Conservation (phyloP, 2,888 invertebrate species). For the Thyatira batis region DNA sequence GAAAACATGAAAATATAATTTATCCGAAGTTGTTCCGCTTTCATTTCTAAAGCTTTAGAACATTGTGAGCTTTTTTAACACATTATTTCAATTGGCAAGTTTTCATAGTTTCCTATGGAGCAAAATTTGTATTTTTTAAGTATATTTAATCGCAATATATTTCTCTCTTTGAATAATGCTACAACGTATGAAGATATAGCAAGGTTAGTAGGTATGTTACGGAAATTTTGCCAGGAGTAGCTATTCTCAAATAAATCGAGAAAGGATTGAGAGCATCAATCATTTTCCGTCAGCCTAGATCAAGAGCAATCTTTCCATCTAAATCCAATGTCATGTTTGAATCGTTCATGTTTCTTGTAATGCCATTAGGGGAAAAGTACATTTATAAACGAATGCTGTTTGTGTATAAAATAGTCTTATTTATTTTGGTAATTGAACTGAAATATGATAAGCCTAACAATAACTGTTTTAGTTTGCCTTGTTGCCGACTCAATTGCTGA, state of each 20-base stretch:
- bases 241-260: constrained; percentile 32
- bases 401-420: too few species aligned
- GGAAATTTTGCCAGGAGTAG: constrained; percentile 25
- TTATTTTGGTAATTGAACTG: too few species aligned
- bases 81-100: not conserved
- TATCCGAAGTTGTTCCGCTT: not conserved
- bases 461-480: too few species aligned
- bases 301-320: constrained; percentile 52
- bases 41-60: not conserved
- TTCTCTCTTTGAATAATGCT: not conserved
- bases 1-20: not conserved
- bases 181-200: not conserved
- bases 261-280: constrained; percentile 50
- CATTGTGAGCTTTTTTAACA: not conserved
- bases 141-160: too few species aligned
- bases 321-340: constrained; percentile 45
- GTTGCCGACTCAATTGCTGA: too few species aligned
- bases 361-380: constrained; percentile 11
- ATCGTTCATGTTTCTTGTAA: constrained; percentile 32
- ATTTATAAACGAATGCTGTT: constrained; percentile 10
- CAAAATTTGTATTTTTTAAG: too few species aligned
- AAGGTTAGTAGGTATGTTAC: not conserved
- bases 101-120: not conserved
- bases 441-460: too few species aligned
- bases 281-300: constrained; percentile 48